Percentiles rank a stretch among this genome's conserved stretches.
Conservation (phyloP, 2,113 vertebrate genomes). For the Trematomus loennbergii region DNA sequence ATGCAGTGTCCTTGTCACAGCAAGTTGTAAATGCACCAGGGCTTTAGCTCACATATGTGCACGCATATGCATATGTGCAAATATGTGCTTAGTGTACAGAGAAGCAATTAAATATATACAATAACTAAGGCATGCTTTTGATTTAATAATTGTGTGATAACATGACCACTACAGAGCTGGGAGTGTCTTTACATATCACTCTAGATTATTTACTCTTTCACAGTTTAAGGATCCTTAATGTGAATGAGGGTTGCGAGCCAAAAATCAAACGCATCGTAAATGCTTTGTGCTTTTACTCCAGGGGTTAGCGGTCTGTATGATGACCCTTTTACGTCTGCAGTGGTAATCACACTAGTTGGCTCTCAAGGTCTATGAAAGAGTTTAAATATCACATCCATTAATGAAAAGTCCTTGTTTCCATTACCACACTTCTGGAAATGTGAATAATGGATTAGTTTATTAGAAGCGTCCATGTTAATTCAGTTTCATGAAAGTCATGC, state of each 20-base stretch:
- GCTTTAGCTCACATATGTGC: slow-evolving; percentile 33
- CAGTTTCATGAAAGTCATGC: not conserved
- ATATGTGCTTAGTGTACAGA: slow-evolving; percentile 12
- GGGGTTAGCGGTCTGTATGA: slow-evolving; percentile 33
- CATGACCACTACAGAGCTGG: not conserved
- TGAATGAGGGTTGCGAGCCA: slow-evolving; percentile 1
- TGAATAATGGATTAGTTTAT: slow-evolving; percentile 1
- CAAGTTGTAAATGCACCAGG: slow-evolving; percentile 28
- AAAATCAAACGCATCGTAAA: slow-evolving; percentile 34
- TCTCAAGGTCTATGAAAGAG: slow-evolving; percentile 63
- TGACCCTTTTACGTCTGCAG: slow-evolving; percentile 33
- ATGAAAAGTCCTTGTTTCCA: slow-evolving; percentile 54
- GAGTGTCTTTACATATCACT: not conserved
- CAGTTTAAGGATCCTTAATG: slow-evolving; percentile 11
- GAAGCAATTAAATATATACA: slow-evolving; percentile 5
- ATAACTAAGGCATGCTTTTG: not conserved
- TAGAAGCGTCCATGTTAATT: not conserved
- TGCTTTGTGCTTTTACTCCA: slow-evolving; percentile 38
- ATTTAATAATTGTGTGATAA: not conserved
- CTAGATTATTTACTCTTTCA: not conserved
- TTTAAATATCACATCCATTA: slow-evolving; percentile 66
- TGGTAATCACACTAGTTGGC: slow-evolving; percentile 44
- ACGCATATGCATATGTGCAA: slow-evolving; percentile 23
- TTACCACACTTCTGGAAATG: slow-evolving; percentile 10
- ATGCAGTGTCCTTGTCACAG: slow-evolving; percentile 41